These are phyloP conservation scores for Selenia dentaria DNA, from an alignment of 2,888 invertebrate species.

Conservation along the genomic window DNA sequence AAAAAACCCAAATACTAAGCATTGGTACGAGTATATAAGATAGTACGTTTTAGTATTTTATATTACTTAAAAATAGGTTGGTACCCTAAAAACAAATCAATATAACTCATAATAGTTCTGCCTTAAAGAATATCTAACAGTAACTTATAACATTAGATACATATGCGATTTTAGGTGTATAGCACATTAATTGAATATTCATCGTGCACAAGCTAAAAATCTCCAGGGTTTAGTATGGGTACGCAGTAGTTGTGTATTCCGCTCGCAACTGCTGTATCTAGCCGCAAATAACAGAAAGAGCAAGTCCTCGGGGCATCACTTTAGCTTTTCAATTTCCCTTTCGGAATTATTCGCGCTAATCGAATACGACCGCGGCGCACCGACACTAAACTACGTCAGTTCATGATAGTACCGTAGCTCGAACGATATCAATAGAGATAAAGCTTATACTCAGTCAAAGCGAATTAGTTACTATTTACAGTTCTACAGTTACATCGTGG, in stretches of 20 bases:
- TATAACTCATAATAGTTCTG: too few relatives aligned
- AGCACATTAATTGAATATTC: constrained; percentile 6
- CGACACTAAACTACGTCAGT: constrained; percentile 5
- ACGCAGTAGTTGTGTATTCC: constrained; percentile 70
- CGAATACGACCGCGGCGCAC: constrained; percentile 68
- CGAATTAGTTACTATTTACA: too few relatives aligned
- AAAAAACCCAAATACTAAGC: too few relatives aligned
- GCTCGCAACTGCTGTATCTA: constrained; percentile 57
- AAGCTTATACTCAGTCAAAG: not conserved
- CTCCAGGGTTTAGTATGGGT: constrained; percentile 34
- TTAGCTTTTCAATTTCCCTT: constrained; percentile 85
- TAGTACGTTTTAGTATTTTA: too few relatives aligned
- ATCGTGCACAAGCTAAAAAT: constrained; percentile 16
- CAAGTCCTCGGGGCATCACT: constrained; percentile 82
- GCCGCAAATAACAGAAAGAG: constrained; percentile 83
- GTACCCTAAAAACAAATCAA: too few relatives aligned
- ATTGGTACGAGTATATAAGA: too few relatives aligned
- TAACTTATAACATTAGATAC: too few relatives aligned
- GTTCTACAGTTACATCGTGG: too few relatives aligned
- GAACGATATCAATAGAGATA: not conserved
- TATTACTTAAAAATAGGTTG: too few relatives aligned
- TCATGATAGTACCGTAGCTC: constrained; percentile 7
- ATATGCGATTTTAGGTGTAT: too few relatives aligned
- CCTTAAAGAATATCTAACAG: too few relatives aligned
- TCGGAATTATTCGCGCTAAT: constrained; percentile 83